These are phyloP conservation scores for Arctopsyche grandis DNA, from an alignment of 1,140 invertebrate species.

Conservation along the genomic window DNA sequence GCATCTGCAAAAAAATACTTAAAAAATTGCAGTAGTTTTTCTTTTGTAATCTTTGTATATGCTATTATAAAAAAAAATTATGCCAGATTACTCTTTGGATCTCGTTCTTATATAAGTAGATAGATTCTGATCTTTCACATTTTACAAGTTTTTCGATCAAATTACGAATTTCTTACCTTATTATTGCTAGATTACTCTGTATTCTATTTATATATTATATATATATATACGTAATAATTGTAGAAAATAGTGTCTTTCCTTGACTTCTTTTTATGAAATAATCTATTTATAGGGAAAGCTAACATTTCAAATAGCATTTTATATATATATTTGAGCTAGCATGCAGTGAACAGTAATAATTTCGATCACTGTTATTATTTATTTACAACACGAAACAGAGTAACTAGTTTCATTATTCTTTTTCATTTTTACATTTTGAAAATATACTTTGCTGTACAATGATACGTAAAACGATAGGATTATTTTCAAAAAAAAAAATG, in stretches of 20 bases:
- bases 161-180: constrained; percentile 21
- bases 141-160: constrained; percentile 18
- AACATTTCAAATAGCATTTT: constrained; percentile 1
- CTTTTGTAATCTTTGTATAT: constrained; percentile 46
- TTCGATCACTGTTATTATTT: constrained; percentile 9
- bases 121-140: constrained; percentile 42
- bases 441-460: constrained; percentile 13
- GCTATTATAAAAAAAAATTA: constrained; percentile 48
- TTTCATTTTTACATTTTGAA: neutral
- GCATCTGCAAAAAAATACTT: constrained; percentile 41
- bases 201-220: constrained; percentile 4
- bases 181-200: constrained; percentile 36
- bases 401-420: constrained; percentile 8
- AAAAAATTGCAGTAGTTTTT: constrained; percentile 48
- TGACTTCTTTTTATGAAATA: constrained; percentile 17
- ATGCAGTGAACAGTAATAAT: constrained; percentile 27
- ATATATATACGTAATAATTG: neutral
- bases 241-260: constrained; percentile 19
- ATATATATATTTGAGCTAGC: constrained; percentile 26
- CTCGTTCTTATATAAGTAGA: constrained; percentile 46
- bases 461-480: neutral
- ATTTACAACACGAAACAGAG: constrained; percentile 20
- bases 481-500: neutral
- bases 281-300: neutral
- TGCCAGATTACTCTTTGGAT: constrained; percentile 53